phyloP scores from a whole-genome alignment of 2,797 vertebrate genomes.

The Erethizon dorsatum region DNA sequence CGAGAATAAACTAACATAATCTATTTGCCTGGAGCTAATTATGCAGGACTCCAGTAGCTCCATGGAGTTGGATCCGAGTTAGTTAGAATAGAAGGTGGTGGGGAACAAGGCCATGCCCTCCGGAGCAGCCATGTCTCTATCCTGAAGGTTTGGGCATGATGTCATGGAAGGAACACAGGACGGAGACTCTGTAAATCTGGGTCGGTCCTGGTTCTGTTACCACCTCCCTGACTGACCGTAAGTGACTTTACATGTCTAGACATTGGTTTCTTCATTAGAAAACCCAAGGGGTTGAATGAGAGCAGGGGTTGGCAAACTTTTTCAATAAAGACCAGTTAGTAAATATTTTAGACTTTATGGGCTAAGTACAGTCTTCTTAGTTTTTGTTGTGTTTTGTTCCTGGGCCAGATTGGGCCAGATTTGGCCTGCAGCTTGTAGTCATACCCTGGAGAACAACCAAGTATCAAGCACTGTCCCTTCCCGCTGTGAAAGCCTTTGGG shows the following conservation, averaged over 20 bases:
- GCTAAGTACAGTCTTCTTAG: constrained; percentile 1
- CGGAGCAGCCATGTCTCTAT: neutral
- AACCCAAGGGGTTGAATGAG: neutral
- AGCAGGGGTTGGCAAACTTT: neutral
- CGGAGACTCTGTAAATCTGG: neutral
- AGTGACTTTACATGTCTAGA: neutral
- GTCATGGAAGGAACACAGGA: no score
- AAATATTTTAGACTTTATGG: neutral
- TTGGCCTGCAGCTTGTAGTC: neutral
- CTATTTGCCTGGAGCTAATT: neutral
- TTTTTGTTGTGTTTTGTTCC: constrained; percentile 35
- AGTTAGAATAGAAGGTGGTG: neutral
- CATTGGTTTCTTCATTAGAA: constrained; percentile 2
- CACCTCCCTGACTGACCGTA: neutral
- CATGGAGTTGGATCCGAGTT: neutral
- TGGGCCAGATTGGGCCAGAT: neutral
- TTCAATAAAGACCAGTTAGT: neutral
- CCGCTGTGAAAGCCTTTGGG: neutral
- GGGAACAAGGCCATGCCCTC: neutral
- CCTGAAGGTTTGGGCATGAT: neutral
- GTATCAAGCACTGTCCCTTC: neutral
- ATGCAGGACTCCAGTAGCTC: neutral
- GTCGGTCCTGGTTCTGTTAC: neutral
- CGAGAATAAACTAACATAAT: neutral
- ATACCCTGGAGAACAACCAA: neutral